Base-by-base conservation (phyloP, 2,888 invertebrate genomes). In the Hydrotaea cyrtoneurina region DNA sequence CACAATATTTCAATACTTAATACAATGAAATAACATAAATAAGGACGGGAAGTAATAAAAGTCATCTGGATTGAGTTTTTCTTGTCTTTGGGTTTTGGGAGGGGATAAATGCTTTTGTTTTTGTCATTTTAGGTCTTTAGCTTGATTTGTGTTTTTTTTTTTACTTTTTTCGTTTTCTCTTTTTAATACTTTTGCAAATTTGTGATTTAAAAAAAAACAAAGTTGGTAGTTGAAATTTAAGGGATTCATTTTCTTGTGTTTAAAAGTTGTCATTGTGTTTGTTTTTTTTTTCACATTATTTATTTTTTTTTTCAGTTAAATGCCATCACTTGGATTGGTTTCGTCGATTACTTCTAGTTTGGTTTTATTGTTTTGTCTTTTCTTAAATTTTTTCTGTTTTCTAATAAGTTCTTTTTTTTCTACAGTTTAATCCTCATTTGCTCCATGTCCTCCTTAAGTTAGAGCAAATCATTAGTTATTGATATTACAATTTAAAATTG, bases 241-340 rank as follows among this genome's bases (percentile, higher is more conserved):
- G n/a, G 50, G 50, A 50, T 50, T 50, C 2, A n/a, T 2, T 50
- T 15, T 50, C n/a, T 15, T 50, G 13, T 55, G 62, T 78, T 43
- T 80, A 46, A 46, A 46, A 77, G 77, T 55, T 57, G 75, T 83
- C 74, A 69, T 79, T 81, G 75, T 73, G 66, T 82, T 50, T 55
- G 59, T 69, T 76, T 78, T 19, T 46, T 21, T 73, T 62, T 69
- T 26, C 66, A 11, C 64, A 50, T 57, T 64, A 71, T 1, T 39
- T 50, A 57, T 81, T 81, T 4, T 39, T 50, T 64, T 81, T 78
- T n/a, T 62, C 69, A 64, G 31, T 81, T 84, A 85, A 85, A 85
- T 85, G 85, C 85, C 76, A 79, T 85, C 82, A 85, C 66, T 85
- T 85, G 85, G 82, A 85, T 85, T 85, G 82, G 79, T 85, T 82